Percentiles rank a stretch among this genome's conserved stretches.
Evolutionary conservation across 2,888 invertebrate species (phyloP).

Genomic region (Drosophila algonquin): DNA sequence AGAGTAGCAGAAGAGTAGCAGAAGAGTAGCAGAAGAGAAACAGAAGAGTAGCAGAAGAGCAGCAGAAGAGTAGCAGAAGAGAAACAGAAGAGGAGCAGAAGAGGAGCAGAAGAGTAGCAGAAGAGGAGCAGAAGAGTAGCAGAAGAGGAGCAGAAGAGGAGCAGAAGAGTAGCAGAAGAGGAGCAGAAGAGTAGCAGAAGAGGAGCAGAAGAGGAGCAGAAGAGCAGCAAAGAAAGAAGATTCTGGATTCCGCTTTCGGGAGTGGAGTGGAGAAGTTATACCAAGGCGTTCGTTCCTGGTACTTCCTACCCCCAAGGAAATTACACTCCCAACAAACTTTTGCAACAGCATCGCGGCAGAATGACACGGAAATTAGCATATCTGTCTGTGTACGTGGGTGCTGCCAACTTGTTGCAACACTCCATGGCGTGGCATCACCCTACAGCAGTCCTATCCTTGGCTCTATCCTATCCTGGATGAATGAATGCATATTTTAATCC

Average conservation of each 20-base stretch:
- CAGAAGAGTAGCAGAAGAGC: conserved; percentile 7
- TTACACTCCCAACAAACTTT: not conserved
- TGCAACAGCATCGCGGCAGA: not conserved
- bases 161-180: no score
- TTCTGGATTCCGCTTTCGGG: no score
- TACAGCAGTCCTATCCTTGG: no score
- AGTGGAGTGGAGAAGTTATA: not conserved
- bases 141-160: no score
- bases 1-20: conserved; percentile 9
- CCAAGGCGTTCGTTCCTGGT: not conserved
- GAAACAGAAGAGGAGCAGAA: no score
- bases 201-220: not conserved
- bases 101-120: conserved; percentile 7
- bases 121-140: not conserved
- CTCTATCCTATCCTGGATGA: no score
- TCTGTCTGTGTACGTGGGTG: not conserved
- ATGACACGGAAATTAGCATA: not conserved
- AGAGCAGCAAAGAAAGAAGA: not conserved
- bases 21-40: not conserved
- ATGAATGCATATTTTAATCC: no score
- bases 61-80: not conserved
- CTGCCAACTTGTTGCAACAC: not conserved
- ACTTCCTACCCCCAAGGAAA: not conserved
- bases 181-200: no score
- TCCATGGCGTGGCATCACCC: not conserved